Percentiles rank a stretch among this genome's conserved stretches.
Conservation (phyloP, 1,140 invertebrate genomes). For the Drosophila persimilis region DNA sequence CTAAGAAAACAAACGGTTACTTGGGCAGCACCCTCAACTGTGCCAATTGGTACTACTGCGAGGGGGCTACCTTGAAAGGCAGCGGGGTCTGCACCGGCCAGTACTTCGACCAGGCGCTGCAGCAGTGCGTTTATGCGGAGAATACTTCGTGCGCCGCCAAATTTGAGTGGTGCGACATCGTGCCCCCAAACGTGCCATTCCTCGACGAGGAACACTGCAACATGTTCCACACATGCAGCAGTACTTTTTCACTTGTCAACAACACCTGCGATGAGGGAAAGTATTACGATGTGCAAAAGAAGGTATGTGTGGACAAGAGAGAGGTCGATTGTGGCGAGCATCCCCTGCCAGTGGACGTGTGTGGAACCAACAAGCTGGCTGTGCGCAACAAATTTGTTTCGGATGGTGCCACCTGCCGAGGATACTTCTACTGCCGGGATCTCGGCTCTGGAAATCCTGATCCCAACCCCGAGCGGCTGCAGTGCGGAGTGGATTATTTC, state of each 20-base stretch:
- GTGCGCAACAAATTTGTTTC: conserved; percentile 53
- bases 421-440: conserved; percentile 68
- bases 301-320: conserved; percentile 40
- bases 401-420: conserved; percentile 66
- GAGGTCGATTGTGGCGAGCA: conserved; percentile 49
- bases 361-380: conserved; percentile 65
- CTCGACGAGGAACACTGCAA: conserved; percentile 56
- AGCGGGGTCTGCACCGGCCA: conserved; percentile 42
- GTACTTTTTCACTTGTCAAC: background rate
- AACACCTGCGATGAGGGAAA: conserved; percentile 30
- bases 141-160: conserved; percentile 33
- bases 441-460: conserved; percentile 60
- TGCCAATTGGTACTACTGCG: conserved; percentile 59
- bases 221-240: conserved; percentile 46
- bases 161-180: conserved; percentile 62
- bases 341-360: conserved; percentile 54
- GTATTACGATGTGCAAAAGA: conserved; percentile 51
- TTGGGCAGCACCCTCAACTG: conserved; percentile 46
- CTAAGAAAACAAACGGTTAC: conserved; percentile 32
- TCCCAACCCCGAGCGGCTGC: conserved; percentile 29
- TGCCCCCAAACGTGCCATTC: conserved; percentile 8
- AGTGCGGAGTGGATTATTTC: conserved; percentile 46
- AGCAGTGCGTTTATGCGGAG: conserved; percentile 45
- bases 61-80: background rate
- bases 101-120: conserved; percentile 36